Conservation (phyloP, 2,888 invertebrate genomes). For the Microctonus hyperodae region DNA sequence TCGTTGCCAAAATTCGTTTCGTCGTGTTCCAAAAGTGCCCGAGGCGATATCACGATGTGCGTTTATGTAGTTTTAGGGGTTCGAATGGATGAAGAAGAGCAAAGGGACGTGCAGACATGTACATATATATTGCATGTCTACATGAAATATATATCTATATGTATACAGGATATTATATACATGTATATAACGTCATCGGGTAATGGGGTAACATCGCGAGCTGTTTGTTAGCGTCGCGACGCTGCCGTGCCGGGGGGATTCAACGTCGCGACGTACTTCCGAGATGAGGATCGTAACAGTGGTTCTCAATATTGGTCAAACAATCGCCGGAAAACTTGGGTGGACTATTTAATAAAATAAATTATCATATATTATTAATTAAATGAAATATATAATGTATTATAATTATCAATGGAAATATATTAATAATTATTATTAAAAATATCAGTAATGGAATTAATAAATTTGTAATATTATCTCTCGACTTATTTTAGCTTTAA, state of each 20-base stretch:
- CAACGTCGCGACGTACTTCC: conserved; percentile 55
- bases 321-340: no score
- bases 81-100: neutral
- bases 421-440: no score
- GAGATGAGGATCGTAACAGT: conserved; percentile 24
- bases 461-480: no score
- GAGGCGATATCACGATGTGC: conserved; percentile 10
- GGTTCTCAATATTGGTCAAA: conserved; percentile 3
- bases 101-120: neutral
- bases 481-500: no score
- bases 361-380: no score
- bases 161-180: conserved; percentile 12
- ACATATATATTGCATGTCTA: no score
- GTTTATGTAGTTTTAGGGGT: conserved; percentile 8
- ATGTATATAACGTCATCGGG: conserved; percentile 11
- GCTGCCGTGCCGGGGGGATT: conserved; percentile 47
- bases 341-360: no score
- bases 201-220: conserved; percentile 35
- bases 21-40: conserved; percentile 3
- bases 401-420: no score
- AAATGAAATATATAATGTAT: no score
- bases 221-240: conserved; percentile 53
- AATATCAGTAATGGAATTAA: no score
- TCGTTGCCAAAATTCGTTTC: conserved; percentile 13
- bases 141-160: no score